Percentiles rank a stretch among this genome's conserved stretches.
phyloP scores from a whole-genome alignment of 2,888 invertebrate species.

The Diaprepes abbreviatus region DNA sequence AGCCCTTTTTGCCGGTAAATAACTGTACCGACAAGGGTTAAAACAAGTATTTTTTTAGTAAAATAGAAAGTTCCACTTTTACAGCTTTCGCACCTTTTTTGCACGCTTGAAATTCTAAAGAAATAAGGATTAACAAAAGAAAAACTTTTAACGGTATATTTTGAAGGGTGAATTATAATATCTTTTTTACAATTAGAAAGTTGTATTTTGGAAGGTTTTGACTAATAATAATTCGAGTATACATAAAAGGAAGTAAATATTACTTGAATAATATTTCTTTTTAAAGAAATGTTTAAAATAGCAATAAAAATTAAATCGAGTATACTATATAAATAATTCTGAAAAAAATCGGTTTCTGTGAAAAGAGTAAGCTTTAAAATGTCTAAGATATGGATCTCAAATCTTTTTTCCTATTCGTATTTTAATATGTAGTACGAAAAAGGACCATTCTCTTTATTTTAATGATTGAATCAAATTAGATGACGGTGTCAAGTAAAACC shows the following conservation, averaged over 20 bases:
- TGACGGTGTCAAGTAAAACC: no score
- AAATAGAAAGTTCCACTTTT: not conserved
- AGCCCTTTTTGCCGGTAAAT: not conserved
- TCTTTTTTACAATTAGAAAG: not conserved
- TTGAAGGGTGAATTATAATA: not conserved
- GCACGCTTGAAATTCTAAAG: not conserved
- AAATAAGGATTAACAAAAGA: not conserved
- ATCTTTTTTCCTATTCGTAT: no score
- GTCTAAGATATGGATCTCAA: no score
- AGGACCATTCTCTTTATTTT: no score
- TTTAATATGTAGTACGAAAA: no score
- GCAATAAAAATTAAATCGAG: not conserved
- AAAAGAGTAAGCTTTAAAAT: no score
- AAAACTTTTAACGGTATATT: not conserved
- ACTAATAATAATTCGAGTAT: no score
- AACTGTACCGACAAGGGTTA: not conserved
- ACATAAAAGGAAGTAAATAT: no score
- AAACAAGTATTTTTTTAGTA: not conserved
- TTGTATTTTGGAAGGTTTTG: not conserved
- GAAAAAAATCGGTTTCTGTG: no score
- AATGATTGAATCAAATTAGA: no score
- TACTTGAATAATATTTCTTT: no score
- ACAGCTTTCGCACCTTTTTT: slow-evolving; percentile 5
- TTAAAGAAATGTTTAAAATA: not conserved
- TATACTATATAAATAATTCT: no score